Evolutionary conservation across 2,888 invertebrate genomes (phyloP).

Genomic region (Cephalotes varians): DNA sequence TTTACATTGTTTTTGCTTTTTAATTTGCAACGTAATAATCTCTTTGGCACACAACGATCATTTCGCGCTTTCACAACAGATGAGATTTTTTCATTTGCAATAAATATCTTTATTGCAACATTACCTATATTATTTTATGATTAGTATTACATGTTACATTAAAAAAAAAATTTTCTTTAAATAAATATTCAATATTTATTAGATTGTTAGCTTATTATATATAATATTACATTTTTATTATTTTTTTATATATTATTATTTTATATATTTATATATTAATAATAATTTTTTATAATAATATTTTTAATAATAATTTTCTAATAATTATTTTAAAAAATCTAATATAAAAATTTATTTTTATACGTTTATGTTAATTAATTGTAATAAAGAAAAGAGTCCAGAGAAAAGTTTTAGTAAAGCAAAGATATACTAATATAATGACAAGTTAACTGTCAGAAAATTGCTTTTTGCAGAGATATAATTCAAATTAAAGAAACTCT

Average conservation of each 20-base stretch:
- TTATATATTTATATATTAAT: not conserved
- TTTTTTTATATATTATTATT: no score
- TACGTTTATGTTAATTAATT: not conserved
- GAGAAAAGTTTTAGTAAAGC: not conserved
- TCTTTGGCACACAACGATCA: not conserved
- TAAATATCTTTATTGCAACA: not conserved
- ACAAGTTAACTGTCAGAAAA: not conserved
- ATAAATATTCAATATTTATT: not conserved
- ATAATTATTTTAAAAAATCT: not conserved
- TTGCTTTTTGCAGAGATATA: constrained; percentile 87
- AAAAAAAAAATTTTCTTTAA: not conserved
- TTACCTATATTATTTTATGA: not conserved
- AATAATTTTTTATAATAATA: no score
- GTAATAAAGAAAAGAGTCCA: not conserved
- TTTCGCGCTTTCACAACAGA: not conserved
- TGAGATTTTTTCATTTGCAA: not conserved
- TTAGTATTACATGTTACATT: not conserved
- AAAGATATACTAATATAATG: not conserved
- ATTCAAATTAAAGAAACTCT: constrained; percentile 86
- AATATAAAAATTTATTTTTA: not conserved
- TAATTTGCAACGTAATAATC: not conserved
- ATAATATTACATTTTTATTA: no score
- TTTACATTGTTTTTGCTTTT: constrained; percentile 6
- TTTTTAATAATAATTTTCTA: no score
- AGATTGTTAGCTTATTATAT: not conserved